Conservation (phyloP, 2,888 invertebrate genomes). For the Thysanoteuthis rhombus region DNA sequence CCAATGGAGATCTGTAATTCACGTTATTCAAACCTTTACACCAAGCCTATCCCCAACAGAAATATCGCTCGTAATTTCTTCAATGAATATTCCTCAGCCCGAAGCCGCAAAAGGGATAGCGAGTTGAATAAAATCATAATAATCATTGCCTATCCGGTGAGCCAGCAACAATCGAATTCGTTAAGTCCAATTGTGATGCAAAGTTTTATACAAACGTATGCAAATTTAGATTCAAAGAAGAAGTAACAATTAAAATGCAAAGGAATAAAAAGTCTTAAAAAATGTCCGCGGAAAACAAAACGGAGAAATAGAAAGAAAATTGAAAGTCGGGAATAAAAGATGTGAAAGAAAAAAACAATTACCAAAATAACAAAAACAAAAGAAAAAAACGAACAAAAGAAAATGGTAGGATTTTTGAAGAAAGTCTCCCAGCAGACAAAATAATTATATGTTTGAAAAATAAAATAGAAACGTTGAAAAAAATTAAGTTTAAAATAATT, state of each 20-base stretch:
- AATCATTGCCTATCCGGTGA: slow-evolving; percentile 12
- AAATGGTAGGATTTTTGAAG: neutral
- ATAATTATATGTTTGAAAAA: neutral
- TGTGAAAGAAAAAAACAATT: too few relatives aligned
- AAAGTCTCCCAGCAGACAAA: neutral
- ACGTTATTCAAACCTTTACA: neutral
- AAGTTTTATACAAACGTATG: slow-evolving; percentile 12
- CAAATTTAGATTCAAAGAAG: slow-evolving; percentile 12
- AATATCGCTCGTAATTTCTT: neutral
- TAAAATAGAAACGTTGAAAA: neutral
- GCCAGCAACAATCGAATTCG: neutral
- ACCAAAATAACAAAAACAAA: neutral
- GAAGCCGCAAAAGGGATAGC: neutral
- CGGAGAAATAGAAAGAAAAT: neutral
- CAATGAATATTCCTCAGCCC: neutral
- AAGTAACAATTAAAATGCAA: neutral
- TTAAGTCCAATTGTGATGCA: neutral
- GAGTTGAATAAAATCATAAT: slow-evolving; percentile 12
- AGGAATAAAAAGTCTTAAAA: neutral
- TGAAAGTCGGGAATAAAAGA: neutral
- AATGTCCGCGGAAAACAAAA: neutral
- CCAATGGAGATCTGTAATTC: neutral
- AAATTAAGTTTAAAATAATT: neutral
- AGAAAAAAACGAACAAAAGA: neutral
- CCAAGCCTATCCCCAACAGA: slow-evolving; percentile 12